Evolutionary conservation across 1,140 invertebrate species (phyloP).

Genomic region (Physella acuta): DNA sequence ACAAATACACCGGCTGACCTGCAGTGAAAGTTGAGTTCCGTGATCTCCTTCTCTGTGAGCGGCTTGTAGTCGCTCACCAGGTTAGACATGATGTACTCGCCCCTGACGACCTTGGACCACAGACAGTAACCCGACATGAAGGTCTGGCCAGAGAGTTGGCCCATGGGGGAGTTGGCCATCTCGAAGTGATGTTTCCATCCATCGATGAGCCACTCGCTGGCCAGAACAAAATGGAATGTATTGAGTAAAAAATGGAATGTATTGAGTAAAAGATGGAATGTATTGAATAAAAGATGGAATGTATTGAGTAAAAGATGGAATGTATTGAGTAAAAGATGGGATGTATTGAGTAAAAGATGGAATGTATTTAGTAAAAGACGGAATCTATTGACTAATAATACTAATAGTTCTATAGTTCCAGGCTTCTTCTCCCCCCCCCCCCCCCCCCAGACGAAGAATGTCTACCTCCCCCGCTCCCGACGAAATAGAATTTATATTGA

Average conservation of each 20-base stretch:
- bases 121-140: constrained; percentile 7
- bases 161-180: neutral
- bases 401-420: no score
- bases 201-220: constrained; percentile 16
- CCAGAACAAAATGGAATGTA: neutral
- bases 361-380: no score
- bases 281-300: neutral
- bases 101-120: neutral
- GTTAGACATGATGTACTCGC: neutral
- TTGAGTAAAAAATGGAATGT: no score
- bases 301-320: neutral
- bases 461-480: no score
- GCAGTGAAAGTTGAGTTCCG: no score
- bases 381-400: no score
- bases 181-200: constrained; percentile 13
- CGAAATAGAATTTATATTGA: no score
- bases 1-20: no score
- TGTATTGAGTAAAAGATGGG: neutral
- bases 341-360: no score
- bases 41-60: constrained; percentile 4
- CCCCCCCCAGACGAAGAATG: no score
- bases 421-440: no score
- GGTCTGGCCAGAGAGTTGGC: constrained; percentile 3
- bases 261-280: no score
- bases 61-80: neutral